Evolutionary conservation across 2,113 vertebrate species (phyloP).

Genomic region (Chrysochloris asiatica): DNA sequence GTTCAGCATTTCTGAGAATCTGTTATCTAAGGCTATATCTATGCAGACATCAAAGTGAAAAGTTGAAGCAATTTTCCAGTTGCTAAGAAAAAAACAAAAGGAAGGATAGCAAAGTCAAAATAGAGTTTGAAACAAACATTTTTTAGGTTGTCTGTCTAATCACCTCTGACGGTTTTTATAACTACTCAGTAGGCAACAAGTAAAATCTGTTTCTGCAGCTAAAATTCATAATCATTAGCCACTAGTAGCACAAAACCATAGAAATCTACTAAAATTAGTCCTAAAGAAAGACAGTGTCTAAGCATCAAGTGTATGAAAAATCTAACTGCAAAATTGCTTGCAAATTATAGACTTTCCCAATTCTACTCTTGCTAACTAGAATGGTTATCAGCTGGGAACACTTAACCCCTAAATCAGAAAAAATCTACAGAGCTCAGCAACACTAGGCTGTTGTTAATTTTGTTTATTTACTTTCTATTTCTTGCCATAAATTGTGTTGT

Average conservation of each 20-base stretch:
- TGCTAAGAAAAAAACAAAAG: constrained; percentile 36
- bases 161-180: not conserved
- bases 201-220: not conserved
- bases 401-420: constrained; percentile 22
- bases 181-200: not conserved
- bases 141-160: not conserved
- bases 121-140: not conserved
- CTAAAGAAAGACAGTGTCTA: not conserved
- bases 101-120: not conserved
- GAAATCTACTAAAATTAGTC: not conserved
- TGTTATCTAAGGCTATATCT: constrained; percentile 3
- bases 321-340: constrained; percentile 35
- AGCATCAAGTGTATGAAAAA: constrained; percentile 11
- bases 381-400: not conserved
- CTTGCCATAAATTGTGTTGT: constrained; percentile 68
- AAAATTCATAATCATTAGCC: not conserved
- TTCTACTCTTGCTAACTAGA: constrained; percentile 35
- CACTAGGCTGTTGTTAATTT: constrained; percentile 58
- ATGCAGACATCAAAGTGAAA: not conserved
- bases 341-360: constrained; percentile 3
- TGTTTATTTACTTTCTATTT: constrained; percentile 76
- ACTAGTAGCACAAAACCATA: not conserved
- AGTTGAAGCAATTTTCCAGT: not conserved
- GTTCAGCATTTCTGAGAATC: not conserved
- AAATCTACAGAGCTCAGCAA: not conserved